Base-by-base conservation (phyloP, 2,888 invertebrate species). In the Lasius fuliginosus region DNA sequence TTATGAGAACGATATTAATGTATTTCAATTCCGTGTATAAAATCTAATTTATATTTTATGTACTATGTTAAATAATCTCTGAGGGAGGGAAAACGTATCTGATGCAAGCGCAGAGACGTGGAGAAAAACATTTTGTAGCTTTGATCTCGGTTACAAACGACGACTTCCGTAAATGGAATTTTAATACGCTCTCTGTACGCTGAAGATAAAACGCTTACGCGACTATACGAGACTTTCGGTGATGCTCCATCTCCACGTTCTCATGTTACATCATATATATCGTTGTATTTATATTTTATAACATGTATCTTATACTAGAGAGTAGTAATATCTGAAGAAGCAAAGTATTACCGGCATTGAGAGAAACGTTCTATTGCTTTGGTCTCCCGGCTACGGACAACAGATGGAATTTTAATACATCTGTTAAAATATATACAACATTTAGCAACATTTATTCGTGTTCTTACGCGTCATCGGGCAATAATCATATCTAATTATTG, bases 61-160 rank as follows among this genome's bases (percentile, higher is more conserved):
- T 71, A 36, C 12, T 18, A 15, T 58, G 42, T 71, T 71, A 71
- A 60, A 79, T 71, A 60, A 62, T 79, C 18, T 60, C 79, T 15
- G 36, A 46, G 30, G 15, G 53, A 33, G 9, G 42, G 42, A 68
- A 58, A 42, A 58, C 58, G 49, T 49, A 58, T 79, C 30, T 42
- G 36, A 5, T 36, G 33, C 71, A 30, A 30, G 40, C 42, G 49
- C n/a, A 49, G 49, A 12, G 36, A 79, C n/a, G 27, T 46, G 60
- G 40, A 42, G 60, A 62, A 23, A 36, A 60, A 60, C 60, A 79
- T 79, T 79, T 79, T 71, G 60, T 67, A 71, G 71, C 79, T 79
- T 79, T 79, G 79, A 79, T 79, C 79, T 79, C 71, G 46, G 71
- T 79, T 79, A 79, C 79, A 71, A 79, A 79, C 79, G 79, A 18